phyloP scores from a whole-genome alignment of 2,888 invertebrate genomes.

The Melangyna quadrimaculata region DNA sequence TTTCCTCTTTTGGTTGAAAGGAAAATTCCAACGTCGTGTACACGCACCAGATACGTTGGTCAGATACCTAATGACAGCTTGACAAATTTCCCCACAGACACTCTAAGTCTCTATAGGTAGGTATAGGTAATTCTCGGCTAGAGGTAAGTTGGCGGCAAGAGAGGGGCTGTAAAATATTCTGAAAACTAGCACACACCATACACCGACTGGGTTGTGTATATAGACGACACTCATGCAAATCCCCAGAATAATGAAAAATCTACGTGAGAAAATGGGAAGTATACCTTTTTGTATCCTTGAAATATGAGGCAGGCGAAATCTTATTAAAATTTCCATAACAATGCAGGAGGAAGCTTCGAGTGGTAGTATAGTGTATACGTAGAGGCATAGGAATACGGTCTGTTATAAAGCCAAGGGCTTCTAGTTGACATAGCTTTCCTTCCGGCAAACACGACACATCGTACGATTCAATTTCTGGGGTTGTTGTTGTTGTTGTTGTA shows the following conservation, averaged over 20 bases:
- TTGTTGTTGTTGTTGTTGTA: slow-evolving; percentile 33
- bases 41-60: slow-evolving; percentile 67
- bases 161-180: slow-evolving; percentile 24
- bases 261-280: slow-evolving; percentile 65
- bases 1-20: slow-evolving; percentile 38
- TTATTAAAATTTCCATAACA: slow-evolving; percentile 66
- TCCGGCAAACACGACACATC: slow-evolving; percentile 22
- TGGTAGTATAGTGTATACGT: not conserved
- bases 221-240: slow-evolving; percentile 57
- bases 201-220: not conserved
- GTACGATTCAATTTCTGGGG: slow-evolving; percentile 34
- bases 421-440: slow-evolving; percentile 33
- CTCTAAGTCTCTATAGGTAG: too few relatives aligned
- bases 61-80: slow-evolving; percentile 71
- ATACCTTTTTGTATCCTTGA: not conserved
- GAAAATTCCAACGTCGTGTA: slow-evolving; percentile 54
- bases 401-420: not conserved
- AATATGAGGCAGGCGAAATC: slow-evolving; percentile 50
- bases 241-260: slow-evolving; percentile 69
- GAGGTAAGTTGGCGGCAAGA: slow-evolving; percentile 62
- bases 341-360: slow-evolving; percentile 22
- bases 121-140: slow-evolving; percentile 75
- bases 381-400: not conserved
- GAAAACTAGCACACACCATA: slow-evolving; percentile 18
- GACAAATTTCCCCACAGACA: slow-evolving; percentile 78